Conservation (phyloP, 1,140 invertebrate species). For the Drosophila grimshawi region DNA sequence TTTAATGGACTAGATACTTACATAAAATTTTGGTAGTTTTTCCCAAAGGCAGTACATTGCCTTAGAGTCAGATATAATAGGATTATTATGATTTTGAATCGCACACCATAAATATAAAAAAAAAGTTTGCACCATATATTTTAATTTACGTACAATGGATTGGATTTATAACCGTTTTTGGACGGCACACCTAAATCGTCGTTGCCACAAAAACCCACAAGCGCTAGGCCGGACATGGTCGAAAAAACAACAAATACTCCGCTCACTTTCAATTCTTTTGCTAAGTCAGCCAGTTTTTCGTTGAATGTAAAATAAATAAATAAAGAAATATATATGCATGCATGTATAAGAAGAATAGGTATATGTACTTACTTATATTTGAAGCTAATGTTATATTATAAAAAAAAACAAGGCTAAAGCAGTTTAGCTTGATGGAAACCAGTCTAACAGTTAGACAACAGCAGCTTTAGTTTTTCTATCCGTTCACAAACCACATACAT, state of each 20-base stretch:
- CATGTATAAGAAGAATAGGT: not conserved
- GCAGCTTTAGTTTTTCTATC: conserved; percentile 8
- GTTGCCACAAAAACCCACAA: conserved; percentile 20
- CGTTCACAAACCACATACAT: conserved; percentile 6
- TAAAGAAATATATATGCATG: not conserved
- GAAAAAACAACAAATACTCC: conserved; percentile 35
- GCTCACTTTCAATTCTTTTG: conserved; percentile 71
- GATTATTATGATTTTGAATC: conserved; percentile 38
- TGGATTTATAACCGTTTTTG: conserved; percentile 13
- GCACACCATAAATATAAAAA: conserved; percentile 26
- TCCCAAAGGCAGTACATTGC: not conserved
- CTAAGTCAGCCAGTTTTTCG: conserved; percentile 37
- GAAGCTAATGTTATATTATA: not conserved
- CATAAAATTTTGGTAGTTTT: not conserved
- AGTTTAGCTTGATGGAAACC: not conserved
- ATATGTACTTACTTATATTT: too few species aligned
- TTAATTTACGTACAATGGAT: conserved; percentile 1
- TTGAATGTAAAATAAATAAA: conserved; percentile 7
- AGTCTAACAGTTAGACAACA: not conserved
- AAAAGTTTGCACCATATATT: conserved; percentile 4
- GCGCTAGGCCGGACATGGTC: conserved; percentile 26
- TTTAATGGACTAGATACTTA: too few species aligned
- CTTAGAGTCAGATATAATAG: not conserved
- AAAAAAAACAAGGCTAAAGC: not conserved
- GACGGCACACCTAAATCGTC: conserved; percentile 65